Evolutionary conservation across 2,113 vertebrate species (phyloP), one percentile per base, ranked within the genome.

Genomic region (Motacilla alba): DNA sequence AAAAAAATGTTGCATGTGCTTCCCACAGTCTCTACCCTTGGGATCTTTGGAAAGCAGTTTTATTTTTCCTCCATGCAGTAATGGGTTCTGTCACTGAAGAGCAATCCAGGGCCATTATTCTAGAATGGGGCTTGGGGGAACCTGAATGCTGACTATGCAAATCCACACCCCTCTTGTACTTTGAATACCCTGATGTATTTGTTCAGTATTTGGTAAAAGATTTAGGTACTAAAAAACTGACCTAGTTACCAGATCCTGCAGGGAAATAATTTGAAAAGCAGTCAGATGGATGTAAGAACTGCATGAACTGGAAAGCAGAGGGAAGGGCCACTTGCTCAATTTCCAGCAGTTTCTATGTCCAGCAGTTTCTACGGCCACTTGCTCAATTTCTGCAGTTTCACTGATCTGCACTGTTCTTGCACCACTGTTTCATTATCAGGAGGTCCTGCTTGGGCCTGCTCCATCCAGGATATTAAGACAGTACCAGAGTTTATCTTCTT

Each of bases 41-140:
- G 84, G 95, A 95, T 73, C 85, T 94, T 83, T 35, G 69, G 74
- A 94, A 94, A 96, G 91, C 75, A 83, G 39, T 95, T 97, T 96
- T 68, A 37, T 94, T 95, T 94, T 90, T 67, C 68, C 10, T 86
- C 67, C 64, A 91, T 72, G 52, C 27, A 47, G 78, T 91, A 96
- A 83, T 59, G 75, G 79, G n/a, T 84, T 77, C 59, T 14, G 9
- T 87, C 28, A 21, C 78, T 95, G 79, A 89, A 95, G 43, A 87
- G 26, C 43, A 95, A 87, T 69, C 52, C 52, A 84, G 68, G 30
- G 20, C 46, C 56, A 67, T 93, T 93, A 91, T 94, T 96, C 44
- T 67, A 80, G 66, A 89, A 44, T 44, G 47, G 50, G 81, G 28
- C 79, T 62, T 75, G 68, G 76, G 43, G 33, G 47, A 90, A 81